phyloP scores from a whole-genome alignment of 2,113 vertebrate species.

The Ptilorrhoa leucosticta region DNA sequence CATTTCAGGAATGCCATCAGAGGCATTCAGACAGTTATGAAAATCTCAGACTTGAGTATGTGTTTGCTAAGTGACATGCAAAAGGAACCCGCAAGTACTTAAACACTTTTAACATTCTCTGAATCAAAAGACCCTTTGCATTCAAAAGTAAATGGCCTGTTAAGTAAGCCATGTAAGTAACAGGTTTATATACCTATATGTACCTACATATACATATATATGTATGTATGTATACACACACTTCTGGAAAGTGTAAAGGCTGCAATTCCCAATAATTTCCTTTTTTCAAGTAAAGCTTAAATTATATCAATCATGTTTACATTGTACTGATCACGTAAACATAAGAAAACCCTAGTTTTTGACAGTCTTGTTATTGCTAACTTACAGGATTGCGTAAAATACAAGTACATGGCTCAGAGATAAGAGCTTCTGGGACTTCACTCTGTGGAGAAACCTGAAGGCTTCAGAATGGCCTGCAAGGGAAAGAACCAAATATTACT shows the following conservation, averaged over 20 bases:
- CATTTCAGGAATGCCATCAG: not conserved
- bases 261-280: not conserved
- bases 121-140: not conserved
- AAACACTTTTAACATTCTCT: not conserved
- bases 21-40: not conserved
- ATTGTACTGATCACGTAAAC: not conserved
- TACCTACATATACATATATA: not conserved
- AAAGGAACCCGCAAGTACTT: not conserved
- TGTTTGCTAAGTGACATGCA: not conserved
- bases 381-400: slow-evolving; percentile 89
- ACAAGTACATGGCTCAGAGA: slow-evolving; percentile 83
- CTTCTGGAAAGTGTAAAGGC: not conserved
- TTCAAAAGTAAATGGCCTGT: not conserved
- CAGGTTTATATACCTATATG: not conserved
- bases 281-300: not conserved
- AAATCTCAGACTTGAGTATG: not conserved
- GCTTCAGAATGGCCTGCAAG: slow-evolving; percentile 65
- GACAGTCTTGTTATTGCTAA: not conserved
- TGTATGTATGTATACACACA: too few species aligned
- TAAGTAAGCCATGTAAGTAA: not conserved
- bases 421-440: slow-evolving; percentile 67
- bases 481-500: not conserved
- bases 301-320: not conserved
- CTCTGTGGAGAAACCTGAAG: slow-evolving; percentile 45
- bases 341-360: not conserved